Base-by-base conservation (phyloP, 23 tunicate genomes). In the Ascidia mentula region DNA sequence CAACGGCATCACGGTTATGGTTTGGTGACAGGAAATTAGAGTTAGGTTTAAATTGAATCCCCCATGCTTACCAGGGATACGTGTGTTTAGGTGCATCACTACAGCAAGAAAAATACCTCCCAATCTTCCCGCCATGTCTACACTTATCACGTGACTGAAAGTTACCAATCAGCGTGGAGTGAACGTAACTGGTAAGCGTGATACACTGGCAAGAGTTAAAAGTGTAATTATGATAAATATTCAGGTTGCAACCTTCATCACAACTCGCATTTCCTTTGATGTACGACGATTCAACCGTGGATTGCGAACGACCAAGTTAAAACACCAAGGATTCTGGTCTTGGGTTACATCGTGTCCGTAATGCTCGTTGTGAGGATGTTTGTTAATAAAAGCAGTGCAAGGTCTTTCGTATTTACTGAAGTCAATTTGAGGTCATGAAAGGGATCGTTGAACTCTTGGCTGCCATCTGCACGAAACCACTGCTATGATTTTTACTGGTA, bases 91-190 rank as follows among this genome's bases (percentile, higher is more conserved):
- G 89, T 90, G 0, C 89, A 90, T 36, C 96, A 90, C 40, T 59
- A 74, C 74, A 90, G 96, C 46, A 79, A 76, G 38, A 90, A 85
- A 46, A 90, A 90, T 39, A 31, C 82, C 12, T 90, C 96, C 18
- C 38, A 80, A 4, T 79, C 80, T 60, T 90, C 96, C 5, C 85
- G 96, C 0, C 74, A 90, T 72, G 77, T 85, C 42, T 90, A 90
- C 82, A 85, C 96, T 0, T 90, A 85, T 34, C 96, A 90, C 46
- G 89, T 85, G 34, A 75, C 84, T 40, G 96, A 90, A 65, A 73
- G 82, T 24, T 32, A 80, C 76, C 40, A 90, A 39, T 79, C 82
- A n/a, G 74, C 75, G 28, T 90, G 96, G 96, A 75, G 96, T 45
- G 40, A 81, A 22, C 69, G 85, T 32, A 90, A 90, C 77, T 90